These are phyloP conservation scores for Sarcophaga rosellei DNA, from an alignment of 2,888 invertebrate species.

Conservation along the genomic window DNA sequence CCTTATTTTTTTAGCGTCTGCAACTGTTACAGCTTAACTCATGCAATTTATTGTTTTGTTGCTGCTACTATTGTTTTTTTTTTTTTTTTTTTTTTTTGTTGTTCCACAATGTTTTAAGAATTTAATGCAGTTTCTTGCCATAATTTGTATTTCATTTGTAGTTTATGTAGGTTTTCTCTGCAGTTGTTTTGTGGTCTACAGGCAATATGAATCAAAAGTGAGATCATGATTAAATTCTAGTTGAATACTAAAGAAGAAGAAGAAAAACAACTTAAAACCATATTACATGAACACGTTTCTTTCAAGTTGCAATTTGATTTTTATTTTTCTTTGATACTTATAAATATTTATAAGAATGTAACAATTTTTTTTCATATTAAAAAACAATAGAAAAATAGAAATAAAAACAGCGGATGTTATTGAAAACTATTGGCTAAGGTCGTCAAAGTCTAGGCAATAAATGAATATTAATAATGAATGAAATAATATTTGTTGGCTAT, in stretches of 20 bases:
- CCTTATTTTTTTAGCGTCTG: neutral
- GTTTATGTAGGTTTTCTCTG: slow-evolving; percentile 40
- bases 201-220: slow-evolving; percentile 48
- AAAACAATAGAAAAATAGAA: slow-evolving; percentile 2
- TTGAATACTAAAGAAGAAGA: neutral
- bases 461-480: slow-evolving; percentile 1
- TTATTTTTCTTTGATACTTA: neutral
- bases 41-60: neutral
- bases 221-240: slow-evolving; percentile 59
- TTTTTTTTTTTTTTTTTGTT: neutral
- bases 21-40: neutral
- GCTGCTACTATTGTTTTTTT: neutral
- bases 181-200: slow-evolving; percentile 51
- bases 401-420: slow-evolving; percentile 23
- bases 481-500: neutral
- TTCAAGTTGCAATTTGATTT: slow-evolving; percentile 29
- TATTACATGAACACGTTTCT: slow-evolving; percentile 31
- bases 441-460: slow-evolving; percentile 48
- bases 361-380: slow-evolving; percentile 15
- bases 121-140: slow-evolving; percentile 42
- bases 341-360: slow-evolving; percentile 47
- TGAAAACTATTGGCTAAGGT: slow-evolving; percentile 53
- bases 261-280: slow-evolving; percentile 4
- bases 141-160: slow-evolving; percentile 36
- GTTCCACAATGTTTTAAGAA: slow-evolving; percentile 12